Conservation (phyloP, 2,888 invertebrate genomes). For the Agrilus cyanescens region DNA sequence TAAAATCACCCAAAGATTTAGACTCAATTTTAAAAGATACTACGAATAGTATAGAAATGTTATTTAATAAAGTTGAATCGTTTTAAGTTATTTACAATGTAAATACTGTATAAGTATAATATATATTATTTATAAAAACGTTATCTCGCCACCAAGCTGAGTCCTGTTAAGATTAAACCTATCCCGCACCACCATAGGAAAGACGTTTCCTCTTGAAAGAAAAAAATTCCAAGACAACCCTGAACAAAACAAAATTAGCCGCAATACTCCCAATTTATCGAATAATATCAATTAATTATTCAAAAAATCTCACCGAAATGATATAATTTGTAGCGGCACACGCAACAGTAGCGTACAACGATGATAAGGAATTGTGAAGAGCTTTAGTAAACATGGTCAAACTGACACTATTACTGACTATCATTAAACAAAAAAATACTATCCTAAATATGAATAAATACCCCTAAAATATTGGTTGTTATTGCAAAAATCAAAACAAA, state of each 20-base stretch:
- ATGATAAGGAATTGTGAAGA: conserved; percentile 45
- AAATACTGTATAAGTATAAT: too few relatives aligned
- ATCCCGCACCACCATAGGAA: conserved; percentile 62
- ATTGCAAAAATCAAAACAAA: conserved; percentile 9
- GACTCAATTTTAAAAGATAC: too few relatives aligned
- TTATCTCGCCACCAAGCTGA: conserved; percentile 45
- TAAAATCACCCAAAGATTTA: conserved; percentile 31
- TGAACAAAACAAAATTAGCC: conserved; percentile 31
- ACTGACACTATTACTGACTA: conserved; percentile 47
- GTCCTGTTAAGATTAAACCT: conserved; percentile 53
- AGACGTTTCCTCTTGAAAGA: conserved; percentile 61
- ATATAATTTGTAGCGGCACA: conserved; percentile 53
- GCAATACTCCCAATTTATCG: not conserved
- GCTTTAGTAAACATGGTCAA: conserved; percentile 52
- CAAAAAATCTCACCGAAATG: conserved; percentile 43
- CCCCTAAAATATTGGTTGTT: conserved; percentile 25
- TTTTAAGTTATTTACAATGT: too few relatives aligned
- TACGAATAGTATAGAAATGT: too few relatives aligned
- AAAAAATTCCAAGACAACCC: conserved; percentile 57
- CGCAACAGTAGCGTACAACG: conserved; percentile 49
- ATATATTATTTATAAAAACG: not conserved
- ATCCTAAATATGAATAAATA: conserved; percentile 24
- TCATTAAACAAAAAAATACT: conserved; percentile 40
- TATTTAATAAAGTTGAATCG: too few relatives aligned
- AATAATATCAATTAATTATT: not conserved